Evolutionary conservation across 2,113 vertebrate genomes (phyloP).

Genomic region (Cebidichthys violaceus): DNA sequence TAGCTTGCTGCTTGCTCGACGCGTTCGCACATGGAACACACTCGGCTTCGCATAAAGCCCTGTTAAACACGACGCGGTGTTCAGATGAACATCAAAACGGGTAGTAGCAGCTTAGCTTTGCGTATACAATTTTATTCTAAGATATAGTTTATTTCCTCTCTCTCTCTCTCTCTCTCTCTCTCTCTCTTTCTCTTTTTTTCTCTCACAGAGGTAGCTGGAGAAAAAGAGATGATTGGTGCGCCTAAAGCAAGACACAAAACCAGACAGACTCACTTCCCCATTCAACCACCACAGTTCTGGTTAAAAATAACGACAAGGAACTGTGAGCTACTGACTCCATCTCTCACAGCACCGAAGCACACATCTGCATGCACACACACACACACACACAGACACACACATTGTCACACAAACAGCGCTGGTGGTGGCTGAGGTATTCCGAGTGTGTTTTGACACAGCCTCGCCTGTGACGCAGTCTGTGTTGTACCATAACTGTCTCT

Average conservation of each 20-base stretch:
- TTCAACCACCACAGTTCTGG: slow-evolving; percentile 65
- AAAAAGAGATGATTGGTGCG: slow-evolving; percentile 48
- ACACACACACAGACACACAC: slow-evolving; percentile 36
- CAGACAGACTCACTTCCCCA: slow-evolving; percentile 70
- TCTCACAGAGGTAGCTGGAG: slow-evolving; percentile 22
- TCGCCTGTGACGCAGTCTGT: slow-evolving; percentile 81
- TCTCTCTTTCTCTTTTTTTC: slow-evolving; percentile 14
- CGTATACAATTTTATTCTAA: slow-evolving; percentile 38
- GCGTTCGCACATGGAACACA: slow-evolving; percentile 40
- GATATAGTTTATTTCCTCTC: slow-evolving; percentile 39
- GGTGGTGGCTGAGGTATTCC: slow-evolving; percentile 80
- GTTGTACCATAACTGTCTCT: slow-evolving; percentile 77
- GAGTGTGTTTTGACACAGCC: slow-evolving; percentile 72
- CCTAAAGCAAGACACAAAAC: slow-evolving; percentile 58
- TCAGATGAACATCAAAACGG: slow-evolving; percentile 53
- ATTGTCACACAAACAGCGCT: neutral
- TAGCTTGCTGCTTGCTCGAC: slow-evolving; percentile 35
- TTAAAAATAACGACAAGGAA: slow-evolving; percentile 77
- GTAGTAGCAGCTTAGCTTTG: slow-evolving; percentile 21
- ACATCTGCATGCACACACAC: slow-evolving; percentile 57
- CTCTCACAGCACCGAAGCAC: slow-evolving; percentile 64
- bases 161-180: too few species aligned
- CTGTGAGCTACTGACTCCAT: slow-evolving; percentile 62
- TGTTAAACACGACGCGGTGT: slow-evolving; percentile 46
- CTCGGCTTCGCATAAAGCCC: slow-evolving; percentile 43